These are phyloP conservation scores for Marronus borbonicus DNA, from an alignment of 2,888 invertebrate species.

Conservation along the genomic window DNA sequence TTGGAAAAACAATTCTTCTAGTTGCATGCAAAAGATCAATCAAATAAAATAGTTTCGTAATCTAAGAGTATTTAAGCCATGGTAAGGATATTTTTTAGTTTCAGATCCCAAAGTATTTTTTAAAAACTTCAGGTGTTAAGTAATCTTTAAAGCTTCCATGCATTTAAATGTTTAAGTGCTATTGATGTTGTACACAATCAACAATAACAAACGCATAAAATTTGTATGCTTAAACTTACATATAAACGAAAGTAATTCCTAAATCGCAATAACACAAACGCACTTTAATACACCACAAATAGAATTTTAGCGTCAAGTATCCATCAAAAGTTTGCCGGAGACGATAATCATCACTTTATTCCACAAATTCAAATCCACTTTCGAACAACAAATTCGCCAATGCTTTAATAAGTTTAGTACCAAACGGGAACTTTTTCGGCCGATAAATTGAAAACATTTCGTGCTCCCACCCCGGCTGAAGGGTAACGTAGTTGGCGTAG, in stretches of 20 bases:
- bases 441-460: conserved; percentile 43
- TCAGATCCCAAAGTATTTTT: no score
- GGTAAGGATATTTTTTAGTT: no score
- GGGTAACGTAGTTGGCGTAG: conserved; percentile 7
- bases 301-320: conserved; percentile 2
- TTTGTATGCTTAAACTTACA: neutral
- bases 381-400: neutral
- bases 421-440: conserved; percentile 17
- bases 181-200: no score
- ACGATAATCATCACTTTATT: conserved; percentile 34
- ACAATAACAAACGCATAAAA: no score
- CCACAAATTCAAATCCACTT: conserved; percentile 19
- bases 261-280: neutral
- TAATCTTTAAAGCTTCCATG: no score
- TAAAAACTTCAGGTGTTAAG: no score
- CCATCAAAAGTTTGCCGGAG: conserved; percentile 8
- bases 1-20: no score
- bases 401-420: conserved; percentile 16
- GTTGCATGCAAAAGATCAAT: no score
- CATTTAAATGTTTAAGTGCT: no score
- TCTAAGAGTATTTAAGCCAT: no score
- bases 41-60: no score
- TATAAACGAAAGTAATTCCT: conserved; percentile 3
- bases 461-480: conserved; percentile 16
- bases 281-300: neutral